Conservation (phyloP, 2,113 vertebrate species). For the Lampris megalopsis region DNA sequence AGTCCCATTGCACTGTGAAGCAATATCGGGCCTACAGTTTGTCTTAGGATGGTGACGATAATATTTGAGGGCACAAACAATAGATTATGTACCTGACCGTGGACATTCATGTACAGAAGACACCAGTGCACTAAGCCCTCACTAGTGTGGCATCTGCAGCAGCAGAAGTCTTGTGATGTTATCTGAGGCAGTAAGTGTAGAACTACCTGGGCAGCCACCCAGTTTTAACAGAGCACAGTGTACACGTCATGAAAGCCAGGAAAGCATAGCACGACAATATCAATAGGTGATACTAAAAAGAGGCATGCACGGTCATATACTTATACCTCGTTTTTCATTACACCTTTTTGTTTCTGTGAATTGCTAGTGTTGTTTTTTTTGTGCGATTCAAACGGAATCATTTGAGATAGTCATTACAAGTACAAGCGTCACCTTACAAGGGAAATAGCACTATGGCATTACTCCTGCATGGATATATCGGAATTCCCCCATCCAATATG, state of each 20-base stretch:
- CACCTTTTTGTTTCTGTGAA: background rate
- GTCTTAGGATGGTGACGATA: too few species aligned
- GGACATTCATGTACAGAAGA: too few species aligned
- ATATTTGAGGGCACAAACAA: too few species aligned
- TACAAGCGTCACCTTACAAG: background rate
- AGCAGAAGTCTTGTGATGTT: too few species aligned
- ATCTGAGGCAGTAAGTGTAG: too few species aligned
- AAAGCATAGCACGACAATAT: background rate
- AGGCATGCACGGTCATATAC: background rate
- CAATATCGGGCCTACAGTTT: background rate
- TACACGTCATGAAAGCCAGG: background rate
- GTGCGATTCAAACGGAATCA: background rate
- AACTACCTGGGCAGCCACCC: too few species aligned
- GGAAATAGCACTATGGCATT: slow-evolving; percentile 16
- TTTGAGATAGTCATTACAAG: background rate
- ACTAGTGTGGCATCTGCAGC: too few species aligned
- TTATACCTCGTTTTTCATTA: background rate
- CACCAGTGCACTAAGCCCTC: too few species aligned
- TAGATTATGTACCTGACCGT: too few species aligned
- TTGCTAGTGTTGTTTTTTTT: background rate
- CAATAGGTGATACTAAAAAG: background rate
- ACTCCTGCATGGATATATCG: slow-evolving; percentile 31
- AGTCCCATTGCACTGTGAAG: background rate
- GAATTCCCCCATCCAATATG: slow-evolving; percentile 55
- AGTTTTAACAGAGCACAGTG: background rate